Conservation (phyloP, 2,888 invertebrate species). For the Camptogramma bilineatum region DNA sequence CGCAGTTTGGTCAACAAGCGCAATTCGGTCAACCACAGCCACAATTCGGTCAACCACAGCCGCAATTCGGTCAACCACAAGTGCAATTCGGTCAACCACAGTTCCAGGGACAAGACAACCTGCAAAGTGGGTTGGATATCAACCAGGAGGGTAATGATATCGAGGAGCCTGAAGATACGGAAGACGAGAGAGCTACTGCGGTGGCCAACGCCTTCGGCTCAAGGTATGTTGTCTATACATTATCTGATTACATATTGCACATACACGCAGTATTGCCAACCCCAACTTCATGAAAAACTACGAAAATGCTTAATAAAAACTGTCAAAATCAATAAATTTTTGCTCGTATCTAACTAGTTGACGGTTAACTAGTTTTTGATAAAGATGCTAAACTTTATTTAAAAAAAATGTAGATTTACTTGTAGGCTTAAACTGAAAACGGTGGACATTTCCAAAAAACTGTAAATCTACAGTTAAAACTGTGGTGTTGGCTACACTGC, state of each 20-base stretch:
- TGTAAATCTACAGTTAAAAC: too few species aligned
- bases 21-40: constrained; percentile 22
- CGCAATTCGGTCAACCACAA: constrained; percentile 28
- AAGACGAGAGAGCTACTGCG: constrained; percentile 63
- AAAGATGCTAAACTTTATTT: too few species aligned
- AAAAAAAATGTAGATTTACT: too few species aligned
- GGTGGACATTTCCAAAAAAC: too few species aligned
- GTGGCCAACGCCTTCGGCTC: constrained; percentile 78
- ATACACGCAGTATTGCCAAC: too few species aligned
- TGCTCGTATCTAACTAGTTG: too few species aligned
- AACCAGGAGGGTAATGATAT: constrained; percentile 74
- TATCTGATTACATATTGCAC: not conserved
- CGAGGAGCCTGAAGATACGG: constrained; percentile 60
- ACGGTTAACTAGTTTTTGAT: too few species aligned
- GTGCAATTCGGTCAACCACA: constrained; percentile 27
- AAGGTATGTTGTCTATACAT: constrained; percentile 63
- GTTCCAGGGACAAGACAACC: constrained; percentile 55
- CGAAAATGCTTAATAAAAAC: too few species aligned
- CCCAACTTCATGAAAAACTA: too few species aligned
- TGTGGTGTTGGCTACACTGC: too few species aligned
- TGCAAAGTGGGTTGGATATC: constrained; percentile 73
- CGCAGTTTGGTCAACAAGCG: constrained; percentile 12
- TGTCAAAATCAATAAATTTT: too few species aligned
- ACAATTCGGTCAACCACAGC: constrained; percentile 28
- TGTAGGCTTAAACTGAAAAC: too few species aligned